These are phyloP conservation scores for Xanthia togata DNA, from an alignment of 2,888 invertebrate genomes.

Conservation along the genomic window DNA sequence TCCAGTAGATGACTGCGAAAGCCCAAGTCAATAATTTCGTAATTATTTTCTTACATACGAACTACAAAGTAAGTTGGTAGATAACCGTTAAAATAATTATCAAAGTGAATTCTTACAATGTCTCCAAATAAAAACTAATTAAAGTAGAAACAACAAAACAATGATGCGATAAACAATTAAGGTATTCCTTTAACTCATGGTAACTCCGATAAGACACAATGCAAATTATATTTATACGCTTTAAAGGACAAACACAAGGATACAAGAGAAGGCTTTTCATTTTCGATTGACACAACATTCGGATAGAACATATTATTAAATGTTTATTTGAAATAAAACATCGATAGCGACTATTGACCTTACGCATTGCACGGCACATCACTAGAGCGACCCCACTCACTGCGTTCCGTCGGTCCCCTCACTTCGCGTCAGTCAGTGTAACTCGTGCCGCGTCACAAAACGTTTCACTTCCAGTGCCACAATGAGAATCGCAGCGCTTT, in stretches of 20 bases:
- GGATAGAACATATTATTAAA: constrained; percentile 30
- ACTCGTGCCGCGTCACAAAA: constrained; percentile 76
- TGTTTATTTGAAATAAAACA: constrained; percentile 27
- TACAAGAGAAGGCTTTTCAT: constrained; percentile 24
- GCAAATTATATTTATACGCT: constrained; percentile 43
- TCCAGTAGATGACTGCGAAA: too few species aligned
- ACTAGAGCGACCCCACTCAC: constrained; percentile 79
- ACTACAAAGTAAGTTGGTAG: neutral
- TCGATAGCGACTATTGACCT: constrained; percentile 60
- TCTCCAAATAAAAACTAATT: constrained; percentile 18
- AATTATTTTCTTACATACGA: neutral
- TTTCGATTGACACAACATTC: constrained; percentile 31
- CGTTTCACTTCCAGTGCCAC: constrained; percentile 71
- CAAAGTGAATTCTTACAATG: constrained; percentile 10
- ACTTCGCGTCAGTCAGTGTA: constrained; percentile 77
- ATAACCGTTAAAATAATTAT: constrained; percentile 10
- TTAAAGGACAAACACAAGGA: constrained; percentile 50
- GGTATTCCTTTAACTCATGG: constrained; percentile 52
- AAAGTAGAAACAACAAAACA: constrained; percentile 28
- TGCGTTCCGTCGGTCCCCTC: constrained; percentile 78
- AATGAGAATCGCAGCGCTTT: constrained; percentile 83
- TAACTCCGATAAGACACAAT: constrained; percentile 55
- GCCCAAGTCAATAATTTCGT: neutral
- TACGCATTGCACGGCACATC: constrained; percentile 65
- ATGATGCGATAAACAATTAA: constrained; percentile 45